phyloP scores from a whole-genome alignment of 2,113 vertebrate genomes.

The Butorides virescens region DNA sequence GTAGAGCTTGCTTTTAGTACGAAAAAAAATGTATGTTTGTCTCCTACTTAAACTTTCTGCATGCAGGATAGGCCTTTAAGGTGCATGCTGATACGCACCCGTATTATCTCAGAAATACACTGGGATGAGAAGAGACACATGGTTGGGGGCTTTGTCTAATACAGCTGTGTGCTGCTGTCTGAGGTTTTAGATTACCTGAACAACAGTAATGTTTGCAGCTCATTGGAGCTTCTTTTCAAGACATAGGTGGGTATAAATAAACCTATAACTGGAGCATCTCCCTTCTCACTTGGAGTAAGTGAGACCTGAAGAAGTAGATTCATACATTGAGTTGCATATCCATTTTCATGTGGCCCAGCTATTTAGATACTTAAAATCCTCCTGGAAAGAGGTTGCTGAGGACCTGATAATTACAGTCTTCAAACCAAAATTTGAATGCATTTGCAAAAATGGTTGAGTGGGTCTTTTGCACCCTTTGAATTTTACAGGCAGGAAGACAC shows the following conservation, averaged over 20 bases:
- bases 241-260: neutral
- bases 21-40: neutral
- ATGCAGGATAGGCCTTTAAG: neutral
- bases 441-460: neutral
- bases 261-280: neutral
- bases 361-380: neutral
- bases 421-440: neutral
- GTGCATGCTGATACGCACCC: fast-evolving
- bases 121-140: neutral
- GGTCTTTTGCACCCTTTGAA: neutral
- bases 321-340: neutral
- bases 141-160: neutral
- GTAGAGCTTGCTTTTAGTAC: neutral
- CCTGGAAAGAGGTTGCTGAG: neutral
- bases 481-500: neutral
- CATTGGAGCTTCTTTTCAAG: neutral
- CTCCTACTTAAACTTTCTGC: neutral
- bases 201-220: neutral
- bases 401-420: neutral
- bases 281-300: neutral
- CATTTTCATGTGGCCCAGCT: neutral
- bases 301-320: neutral
- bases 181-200: neutral
- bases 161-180: neutral
- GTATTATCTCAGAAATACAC: neutral